Percentiles rank a stretch among this genome's conserved stretches.
Evolutionary conservation across 2,113 vertebrate genomes (phyloP).

Genomic region (Myotis lucifugus): DNA sequence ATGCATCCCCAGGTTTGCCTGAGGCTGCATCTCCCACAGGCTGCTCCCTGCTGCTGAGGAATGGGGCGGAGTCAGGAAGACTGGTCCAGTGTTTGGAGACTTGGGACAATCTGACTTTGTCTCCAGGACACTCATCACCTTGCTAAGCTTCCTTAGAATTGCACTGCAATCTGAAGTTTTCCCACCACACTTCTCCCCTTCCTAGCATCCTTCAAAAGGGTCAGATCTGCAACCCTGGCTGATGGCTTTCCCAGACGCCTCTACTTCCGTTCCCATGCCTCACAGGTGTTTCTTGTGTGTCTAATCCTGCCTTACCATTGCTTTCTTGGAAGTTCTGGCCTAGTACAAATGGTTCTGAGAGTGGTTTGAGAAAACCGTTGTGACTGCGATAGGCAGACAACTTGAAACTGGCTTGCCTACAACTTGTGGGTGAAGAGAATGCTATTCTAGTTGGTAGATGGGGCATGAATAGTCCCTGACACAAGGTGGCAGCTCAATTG

Average conservation of each 20-base stretch:
- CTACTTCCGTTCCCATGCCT: neutral
- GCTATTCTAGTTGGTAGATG: neutral
- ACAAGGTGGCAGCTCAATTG: neutral
- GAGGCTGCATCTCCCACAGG: neutral
- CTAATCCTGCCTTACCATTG: neutral
- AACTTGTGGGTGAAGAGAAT: neutral
- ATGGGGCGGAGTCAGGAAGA: neutral
- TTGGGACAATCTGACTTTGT: neutral
- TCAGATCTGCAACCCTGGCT: neutral
- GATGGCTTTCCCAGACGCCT: neutral
- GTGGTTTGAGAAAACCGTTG: neutral
- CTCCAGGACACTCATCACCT: neutral
- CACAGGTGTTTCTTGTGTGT: neutral
- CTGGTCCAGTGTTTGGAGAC: neutral
- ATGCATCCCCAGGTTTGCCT: neutral
- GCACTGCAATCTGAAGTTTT: neutral
- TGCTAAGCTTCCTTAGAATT: neutral
- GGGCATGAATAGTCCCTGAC: neutral
- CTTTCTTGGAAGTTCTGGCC: neutral
- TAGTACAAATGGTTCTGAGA: neutral
- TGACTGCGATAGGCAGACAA: neutral
- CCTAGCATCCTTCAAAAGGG: neutral
- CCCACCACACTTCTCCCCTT: neutral
- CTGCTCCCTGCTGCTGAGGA: neutral
- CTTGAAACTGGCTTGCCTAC: neutral